Evolutionary conservation across 1,140 invertebrate genomes (phyloP).

Genomic region (Parasteatoda tepidariorum): DNA sequence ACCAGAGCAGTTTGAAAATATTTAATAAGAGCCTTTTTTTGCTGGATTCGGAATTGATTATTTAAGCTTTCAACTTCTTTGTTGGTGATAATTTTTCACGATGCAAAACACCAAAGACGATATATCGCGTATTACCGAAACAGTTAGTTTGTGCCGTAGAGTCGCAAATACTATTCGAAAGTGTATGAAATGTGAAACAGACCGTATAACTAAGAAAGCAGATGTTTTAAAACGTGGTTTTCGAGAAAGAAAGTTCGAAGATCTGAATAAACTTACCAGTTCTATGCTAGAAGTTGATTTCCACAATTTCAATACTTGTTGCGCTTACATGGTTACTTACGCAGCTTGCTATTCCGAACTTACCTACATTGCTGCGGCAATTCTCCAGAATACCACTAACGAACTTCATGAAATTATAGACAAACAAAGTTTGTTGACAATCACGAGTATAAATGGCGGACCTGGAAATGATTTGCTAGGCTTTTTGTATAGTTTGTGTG

Average conservation of each 20-base stretch:
- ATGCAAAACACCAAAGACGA: no score
- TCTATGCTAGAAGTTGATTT: background rate
- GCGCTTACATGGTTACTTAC: background rate
- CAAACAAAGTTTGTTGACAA: background rate
- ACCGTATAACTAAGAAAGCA: background rate
- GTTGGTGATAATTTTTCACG: no score
- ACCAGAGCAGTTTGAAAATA: no score
- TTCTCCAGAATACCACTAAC: background rate
- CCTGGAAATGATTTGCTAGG: background rate
- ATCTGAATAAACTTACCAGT: background rate
- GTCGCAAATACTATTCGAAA: background rate
- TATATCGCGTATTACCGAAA: background rate
- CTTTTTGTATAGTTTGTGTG: background rate
- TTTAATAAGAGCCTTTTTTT: no score
- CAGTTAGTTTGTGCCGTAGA: background rate
- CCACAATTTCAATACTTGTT: background rate
- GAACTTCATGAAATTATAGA: no score
- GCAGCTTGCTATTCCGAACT: background rate
- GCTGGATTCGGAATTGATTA: no score
- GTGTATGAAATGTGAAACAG: background rate
- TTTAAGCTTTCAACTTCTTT: no score
- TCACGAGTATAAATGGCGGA: background rate
- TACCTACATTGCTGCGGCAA: background rate
- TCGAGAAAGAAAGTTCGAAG: background rate
- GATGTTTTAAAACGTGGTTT: background rate